Conservation (phyloP, 2,888 invertebrate species). For the Drosophila mulleri region DNA sequence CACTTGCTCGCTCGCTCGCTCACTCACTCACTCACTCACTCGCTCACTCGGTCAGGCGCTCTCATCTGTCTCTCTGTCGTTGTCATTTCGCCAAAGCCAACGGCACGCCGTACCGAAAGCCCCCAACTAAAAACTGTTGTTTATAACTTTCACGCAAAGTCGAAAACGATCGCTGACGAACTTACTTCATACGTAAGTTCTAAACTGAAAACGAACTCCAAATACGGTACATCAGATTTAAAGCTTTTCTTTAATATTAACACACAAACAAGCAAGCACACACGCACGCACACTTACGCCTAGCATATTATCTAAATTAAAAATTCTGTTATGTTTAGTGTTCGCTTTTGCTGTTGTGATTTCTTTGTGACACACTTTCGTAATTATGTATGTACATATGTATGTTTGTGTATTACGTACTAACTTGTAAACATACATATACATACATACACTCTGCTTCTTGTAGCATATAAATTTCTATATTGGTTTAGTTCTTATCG, state of each 20-base stretch:
- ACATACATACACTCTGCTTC: neutral
- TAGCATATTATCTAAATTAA: neutral
- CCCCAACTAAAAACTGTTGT: constrained; percentile 43
- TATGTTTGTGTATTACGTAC: neutral
- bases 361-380: constrained; percentile 12
- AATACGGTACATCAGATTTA: neutral
- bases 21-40: constrained; percentile 42
- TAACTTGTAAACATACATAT: neutral
- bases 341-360: neutral
- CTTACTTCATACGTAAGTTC: constrained; percentile 12
- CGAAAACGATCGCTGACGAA: constrained; percentile 28
- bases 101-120: constrained; percentile 32
- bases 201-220: neutral
- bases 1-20: constrained; percentile 34
- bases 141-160: constrained; percentile 71
- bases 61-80: constrained; percentile 29
- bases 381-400: neutral
- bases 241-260: constrained; percentile 2
- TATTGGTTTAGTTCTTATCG: constrained; percentile 54
- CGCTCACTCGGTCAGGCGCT: constrained; percentile 8
- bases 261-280: neutral
- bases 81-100: constrained; percentile 31
- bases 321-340: constrained; percentile 4
- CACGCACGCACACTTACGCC: neutral
- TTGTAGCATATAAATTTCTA: neutral